A percentile compares a stretch with the other conserved stretches of the same genome.
Evolutionary conservation across 2,888 invertebrate genomes (phyloP).

Genomic region (Eurytoma adleriae): DNA sequence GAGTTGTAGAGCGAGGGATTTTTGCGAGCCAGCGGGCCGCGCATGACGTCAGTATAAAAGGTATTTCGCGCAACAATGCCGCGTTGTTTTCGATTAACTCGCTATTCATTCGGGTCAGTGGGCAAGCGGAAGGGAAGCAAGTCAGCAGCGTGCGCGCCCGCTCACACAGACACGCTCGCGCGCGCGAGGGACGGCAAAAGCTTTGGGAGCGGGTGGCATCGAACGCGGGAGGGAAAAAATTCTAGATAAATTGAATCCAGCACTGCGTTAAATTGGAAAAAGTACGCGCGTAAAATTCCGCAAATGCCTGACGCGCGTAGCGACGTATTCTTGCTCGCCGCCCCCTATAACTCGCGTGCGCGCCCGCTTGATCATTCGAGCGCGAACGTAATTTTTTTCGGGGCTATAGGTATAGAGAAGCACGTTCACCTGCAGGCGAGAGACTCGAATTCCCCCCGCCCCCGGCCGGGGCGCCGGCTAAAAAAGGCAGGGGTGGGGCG

Average conservation of each 20-base stretch:
- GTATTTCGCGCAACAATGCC: conserved; percentile 32
- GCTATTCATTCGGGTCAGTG: conserved; percentile 51
- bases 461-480: not conserved
- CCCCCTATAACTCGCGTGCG: not conserved
- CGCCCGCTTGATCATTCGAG: conserved; percentile 31
- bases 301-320: conserved; percentile 28
- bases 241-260: conserved; percentile 51
- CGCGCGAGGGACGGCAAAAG: not conserved
- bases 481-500: not conserved
- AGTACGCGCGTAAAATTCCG: conserved; percentile 45
- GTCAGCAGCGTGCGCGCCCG: not conserved
- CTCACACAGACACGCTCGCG: not conserved
- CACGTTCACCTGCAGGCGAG: not conserved
- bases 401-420: not conserved
- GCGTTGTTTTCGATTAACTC: conserved; percentile 52
- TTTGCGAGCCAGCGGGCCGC: conserved; percentile 18
- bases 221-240: conserved; percentile 19
- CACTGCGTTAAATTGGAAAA: conserved; percentile 55
- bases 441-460: conserved; percentile 8
- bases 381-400: conserved; percentile 34
- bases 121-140: conserved; percentile 28
- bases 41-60: conserved; percentile 29
- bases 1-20: conserved; percentile 8
- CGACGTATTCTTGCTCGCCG: conserved; percentile 16
- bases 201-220: not conserved